These are phyloP conservation scores for Zaprionus gabonicus DNA, from an alignment of 1,140 invertebrate species.

Conservation along the genomic window DNA sequence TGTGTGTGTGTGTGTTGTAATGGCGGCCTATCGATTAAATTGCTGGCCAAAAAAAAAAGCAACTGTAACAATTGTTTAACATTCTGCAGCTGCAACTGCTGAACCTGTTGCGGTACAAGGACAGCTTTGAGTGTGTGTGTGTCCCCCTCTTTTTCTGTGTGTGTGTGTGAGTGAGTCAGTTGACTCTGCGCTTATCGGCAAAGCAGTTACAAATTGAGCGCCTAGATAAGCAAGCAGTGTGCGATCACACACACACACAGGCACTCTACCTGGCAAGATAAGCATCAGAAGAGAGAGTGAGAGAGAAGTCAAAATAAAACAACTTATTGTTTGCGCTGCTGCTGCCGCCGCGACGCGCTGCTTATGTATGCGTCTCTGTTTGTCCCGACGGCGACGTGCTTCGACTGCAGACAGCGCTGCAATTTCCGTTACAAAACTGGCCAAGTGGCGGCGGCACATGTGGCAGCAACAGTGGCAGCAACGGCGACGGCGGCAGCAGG, in stretches of 20 bases:
- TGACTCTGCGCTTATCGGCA: slow-evolving; percentile 19
- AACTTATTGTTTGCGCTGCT: slow-evolving; percentile 21
- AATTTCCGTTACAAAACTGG: slow-evolving; percentile 82
- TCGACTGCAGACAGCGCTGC: slow-evolving; percentile 52
- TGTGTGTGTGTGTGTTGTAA: neutral
- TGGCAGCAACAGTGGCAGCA: slow-evolving; percentile 21
- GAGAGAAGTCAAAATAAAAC: slow-evolving; percentile 10
- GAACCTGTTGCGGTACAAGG: slow-evolving; percentile 57
- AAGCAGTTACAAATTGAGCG: slow-evolving; percentile 38
- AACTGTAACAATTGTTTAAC: slow-evolving; percentile 6
- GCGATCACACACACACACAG: slow-evolving; percentile 18
- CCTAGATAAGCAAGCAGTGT: slow-evolving; percentile 16
- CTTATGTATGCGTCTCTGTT: slow-evolving; percentile 49
- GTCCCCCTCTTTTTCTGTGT: neutral
- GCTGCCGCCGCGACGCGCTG: slow-evolving; percentile 15
- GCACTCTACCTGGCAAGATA: slow-evolving; percentile 33
- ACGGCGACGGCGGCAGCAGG: slow-evolving; percentile 35
- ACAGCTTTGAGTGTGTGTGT: slow-evolving; percentile 25
- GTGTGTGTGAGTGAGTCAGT: neutral
- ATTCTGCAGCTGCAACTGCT: neutral
- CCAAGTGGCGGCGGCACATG: slow-evolving; percentile 54
- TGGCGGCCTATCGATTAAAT: slow-evolving; percentile 3
- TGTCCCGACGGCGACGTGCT: slow-evolving; percentile 48
- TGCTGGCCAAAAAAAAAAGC: neutral
- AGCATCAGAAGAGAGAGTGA: slow-evolving; percentile 34